Percentiles rank a stretch among this genome's conserved stretches.
Conservation (phyloP, 2,797 vertebrate species). For the Danio choprae region DNA sequence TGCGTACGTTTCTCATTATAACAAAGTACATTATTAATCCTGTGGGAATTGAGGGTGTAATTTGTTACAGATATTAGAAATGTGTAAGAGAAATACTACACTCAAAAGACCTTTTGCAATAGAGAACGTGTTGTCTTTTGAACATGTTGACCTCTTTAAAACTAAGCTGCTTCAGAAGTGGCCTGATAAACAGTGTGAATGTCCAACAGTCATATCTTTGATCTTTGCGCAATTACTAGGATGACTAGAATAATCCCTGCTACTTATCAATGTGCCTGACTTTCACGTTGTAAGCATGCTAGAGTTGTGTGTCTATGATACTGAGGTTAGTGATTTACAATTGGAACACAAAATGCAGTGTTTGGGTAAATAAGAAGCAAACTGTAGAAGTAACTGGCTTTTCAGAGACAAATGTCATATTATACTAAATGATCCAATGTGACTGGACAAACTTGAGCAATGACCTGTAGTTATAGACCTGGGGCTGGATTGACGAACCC, state of each 20-base stretch:
- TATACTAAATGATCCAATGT: background rate
- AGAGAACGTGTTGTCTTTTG: background rate
- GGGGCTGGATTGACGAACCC: too few species aligned
- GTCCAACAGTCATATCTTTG: slow-evolving; percentile 9
- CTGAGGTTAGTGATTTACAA: slow-evolving; percentile 1
- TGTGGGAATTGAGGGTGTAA: background rate
- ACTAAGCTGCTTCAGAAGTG: background rate
- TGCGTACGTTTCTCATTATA: background rate
- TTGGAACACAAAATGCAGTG: background rate
- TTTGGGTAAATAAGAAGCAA: background rate
- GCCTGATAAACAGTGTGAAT: background rate
- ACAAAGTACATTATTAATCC: slow-evolving; percentile 17
- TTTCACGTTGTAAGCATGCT: background rate
- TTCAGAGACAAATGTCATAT: background rate
- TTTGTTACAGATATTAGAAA: background rate
- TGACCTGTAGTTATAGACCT: background rate
- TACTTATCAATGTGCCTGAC: background rate
- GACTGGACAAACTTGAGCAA: background rate
- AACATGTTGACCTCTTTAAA: background rate
- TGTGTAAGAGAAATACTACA: background rate
- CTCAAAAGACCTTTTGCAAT: background rate
- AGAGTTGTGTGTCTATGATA: background rate
- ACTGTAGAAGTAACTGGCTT: background rate
- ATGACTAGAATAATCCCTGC: background rate
- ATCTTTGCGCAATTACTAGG: slow-evolving; percentile 5